Percentiles rank a stretch among this genome's conserved stretches.
These are phyloP conservation scores for Pelobates fuscus DNA, from an alignment of 2,113 vertebrate species.

Conservation along the genomic window DNA sequence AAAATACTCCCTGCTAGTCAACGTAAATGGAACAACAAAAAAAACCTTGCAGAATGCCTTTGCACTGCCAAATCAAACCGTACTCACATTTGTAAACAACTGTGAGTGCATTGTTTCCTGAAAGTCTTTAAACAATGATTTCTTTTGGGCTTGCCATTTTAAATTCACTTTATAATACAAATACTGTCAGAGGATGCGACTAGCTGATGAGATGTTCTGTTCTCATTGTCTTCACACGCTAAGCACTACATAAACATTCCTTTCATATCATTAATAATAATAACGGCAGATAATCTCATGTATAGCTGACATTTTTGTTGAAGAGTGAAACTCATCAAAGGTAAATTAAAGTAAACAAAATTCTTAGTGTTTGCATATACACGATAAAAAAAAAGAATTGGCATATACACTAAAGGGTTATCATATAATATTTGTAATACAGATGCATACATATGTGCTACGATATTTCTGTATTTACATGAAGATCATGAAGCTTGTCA, in stretches of 20 bases:
- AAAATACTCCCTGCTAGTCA: slow-evolving; percentile 69
- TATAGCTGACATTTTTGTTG: not conserved
- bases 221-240: slow-evolving; percentile 4
- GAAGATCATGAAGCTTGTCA: not conserved
- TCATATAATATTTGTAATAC: not conserved
- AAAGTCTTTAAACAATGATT: slow-evolving; percentile 54
- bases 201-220: slow-evolving; percentile 9
- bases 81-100: slow-evolving; percentile 53
- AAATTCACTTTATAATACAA: slow-evolving; percentile 19
- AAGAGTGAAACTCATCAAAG: not conserved
- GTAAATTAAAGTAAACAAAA: not conserved
- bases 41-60: slow-evolving; percentile 50
- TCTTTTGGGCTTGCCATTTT: slow-evolving; percentile 34
- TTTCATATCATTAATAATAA: not conserved
- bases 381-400: too few relatives aligned
- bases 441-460: not conserved
- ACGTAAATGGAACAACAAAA: slow-evolving; percentile 45
- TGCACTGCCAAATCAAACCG: slow-evolving; percentile 57
- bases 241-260: not conserved
- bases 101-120: slow-evolving; percentile 43
- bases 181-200: slow-evolving; percentile 1
- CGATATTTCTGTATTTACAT: not conserved
- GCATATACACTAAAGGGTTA: too few relatives aligned
- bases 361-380: not conserved
- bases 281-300: not conserved